phyloP scores from a whole-genome alignment of 2,113 vertebrate genomes.

The Tyto alba region DNA sequence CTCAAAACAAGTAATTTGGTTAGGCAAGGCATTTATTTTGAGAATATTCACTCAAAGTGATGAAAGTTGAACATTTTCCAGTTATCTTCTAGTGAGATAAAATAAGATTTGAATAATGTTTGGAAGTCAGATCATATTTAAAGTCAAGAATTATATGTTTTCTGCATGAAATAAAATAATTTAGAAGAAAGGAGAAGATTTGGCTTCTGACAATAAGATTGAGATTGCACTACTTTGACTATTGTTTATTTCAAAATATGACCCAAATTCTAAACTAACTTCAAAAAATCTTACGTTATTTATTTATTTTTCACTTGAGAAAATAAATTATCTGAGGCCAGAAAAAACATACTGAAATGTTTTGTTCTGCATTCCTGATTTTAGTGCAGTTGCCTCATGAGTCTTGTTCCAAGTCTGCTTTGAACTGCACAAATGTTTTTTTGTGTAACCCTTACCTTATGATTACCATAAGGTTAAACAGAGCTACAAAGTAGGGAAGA shows the following conservation, averaged over 20 bases:
- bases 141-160: not conserved
- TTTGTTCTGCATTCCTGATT: not conserved
- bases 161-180: not conserved
- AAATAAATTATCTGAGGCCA: not conserved
- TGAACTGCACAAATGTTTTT: not conserved
- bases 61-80: not conserved
- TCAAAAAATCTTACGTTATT: not conserved
- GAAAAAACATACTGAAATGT: not conserved
- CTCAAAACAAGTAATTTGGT: not conserved
- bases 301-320: not conserved
- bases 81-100: not conserved
- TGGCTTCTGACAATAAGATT: not conserved
- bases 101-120: not conserved
- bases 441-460: not conserved
- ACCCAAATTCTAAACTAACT: not conserved
- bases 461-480: not conserved
- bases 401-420: not conserved
- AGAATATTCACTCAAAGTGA: not conserved
- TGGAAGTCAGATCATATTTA: not conserved
- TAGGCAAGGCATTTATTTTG: not conserved
- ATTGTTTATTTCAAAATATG: not conserved
- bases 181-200: not conserved
- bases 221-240: not conserved
- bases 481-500: not conserved
- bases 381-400: not conserved